Conservation (phyloP, 2,113 vertebrate genomes). For the Argyrosomus japonicus region DNA sequence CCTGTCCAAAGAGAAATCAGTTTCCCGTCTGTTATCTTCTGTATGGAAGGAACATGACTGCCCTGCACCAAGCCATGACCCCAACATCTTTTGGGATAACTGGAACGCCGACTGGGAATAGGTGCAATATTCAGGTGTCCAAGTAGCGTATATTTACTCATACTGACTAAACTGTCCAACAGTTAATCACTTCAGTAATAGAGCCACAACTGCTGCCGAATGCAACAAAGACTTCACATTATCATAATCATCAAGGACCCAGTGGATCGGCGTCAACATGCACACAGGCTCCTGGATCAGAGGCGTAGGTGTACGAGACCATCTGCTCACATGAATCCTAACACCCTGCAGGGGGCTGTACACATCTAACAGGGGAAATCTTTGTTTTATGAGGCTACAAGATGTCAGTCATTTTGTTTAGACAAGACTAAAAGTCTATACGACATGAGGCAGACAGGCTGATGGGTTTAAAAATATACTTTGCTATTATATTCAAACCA, state of each 20-base stretch:
- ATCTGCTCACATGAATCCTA: constrained; percentile 40
- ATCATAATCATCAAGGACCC: neutral
- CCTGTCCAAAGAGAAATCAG: too few species aligned
- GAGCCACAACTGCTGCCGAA: neutral
- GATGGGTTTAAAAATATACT: neutral
- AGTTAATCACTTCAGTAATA: too few species aligned
- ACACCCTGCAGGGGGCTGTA: neutral
- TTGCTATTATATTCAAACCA: too few species aligned
- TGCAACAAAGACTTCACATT: neutral
- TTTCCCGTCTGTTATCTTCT: too few species aligned
- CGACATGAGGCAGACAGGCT: neutral
- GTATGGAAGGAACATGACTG: too few species aligned
- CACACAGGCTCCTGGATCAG: neutral
- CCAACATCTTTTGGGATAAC: too few species aligned
- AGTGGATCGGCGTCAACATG: constrained; percentile 8
- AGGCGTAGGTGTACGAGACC: neutral
- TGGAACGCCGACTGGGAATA: too few species aligned
- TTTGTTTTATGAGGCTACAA: constrained; percentile 1
- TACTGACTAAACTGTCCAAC: too few species aligned
- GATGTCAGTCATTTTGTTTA: constrained; percentile 15
- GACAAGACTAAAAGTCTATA: neutral
- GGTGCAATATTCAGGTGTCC: too few species aligned
- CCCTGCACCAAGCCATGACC: too few species aligned
- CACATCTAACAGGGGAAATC: neutral
- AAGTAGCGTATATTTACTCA: too few species aligned